These are phyloP conservation scores for Hydropsyche tenuis DNA, from an alignment of 1,140 invertebrate species.

Conservation along the genomic window DNA sequence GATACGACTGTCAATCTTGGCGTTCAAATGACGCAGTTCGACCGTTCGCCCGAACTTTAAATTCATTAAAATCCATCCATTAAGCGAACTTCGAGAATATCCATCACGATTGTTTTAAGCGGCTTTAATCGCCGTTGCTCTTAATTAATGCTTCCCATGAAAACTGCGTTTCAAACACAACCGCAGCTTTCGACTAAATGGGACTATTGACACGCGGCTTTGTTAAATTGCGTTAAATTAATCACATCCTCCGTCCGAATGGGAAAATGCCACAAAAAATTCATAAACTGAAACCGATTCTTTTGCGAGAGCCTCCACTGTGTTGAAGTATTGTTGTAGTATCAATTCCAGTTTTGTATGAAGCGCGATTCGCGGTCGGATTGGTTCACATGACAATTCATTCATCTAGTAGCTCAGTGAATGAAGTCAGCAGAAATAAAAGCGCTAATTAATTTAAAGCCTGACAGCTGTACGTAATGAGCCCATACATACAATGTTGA, in stretches of 20 bases:
- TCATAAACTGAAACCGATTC: not conserved
- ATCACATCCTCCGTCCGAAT: constrained; percentile 45
- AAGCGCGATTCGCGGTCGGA: not conserved
- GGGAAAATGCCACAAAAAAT: constrained; percentile 16
- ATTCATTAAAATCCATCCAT: constrained; percentile 23
- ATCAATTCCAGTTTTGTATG: not conserved
- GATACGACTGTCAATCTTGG: too few species aligned
- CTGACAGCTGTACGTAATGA: constrained; percentile 45
- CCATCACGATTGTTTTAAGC: constrained; percentile 44
- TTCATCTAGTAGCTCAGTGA: constrained; percentile 44
- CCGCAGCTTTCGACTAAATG: constrained; percentile 36
- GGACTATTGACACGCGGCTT: constrained; percentile 42
- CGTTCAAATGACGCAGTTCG: too few species aligned
- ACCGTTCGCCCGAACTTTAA: not conserved
- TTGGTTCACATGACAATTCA: constrained; percentile 46
- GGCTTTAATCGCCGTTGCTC: constrained; percentile 44
- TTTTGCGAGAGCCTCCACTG: not conserved
- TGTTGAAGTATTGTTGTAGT: not conserved
- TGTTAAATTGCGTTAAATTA: constrained; percentile 50
- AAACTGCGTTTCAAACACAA: constrained; percentile 35
- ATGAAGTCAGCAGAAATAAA: constrained; percentile 50
- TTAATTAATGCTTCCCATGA: constrained; percentile 47
- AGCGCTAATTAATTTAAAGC: constrained; percentile 46
- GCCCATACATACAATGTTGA: constrained; percentile 28
- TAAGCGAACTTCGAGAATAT: constrained; percentile 22